Evolutionary conservation across 2,113 vertebrate genomes (phyloP).

Genomic region (Telmatochromis sp.): DNA sequence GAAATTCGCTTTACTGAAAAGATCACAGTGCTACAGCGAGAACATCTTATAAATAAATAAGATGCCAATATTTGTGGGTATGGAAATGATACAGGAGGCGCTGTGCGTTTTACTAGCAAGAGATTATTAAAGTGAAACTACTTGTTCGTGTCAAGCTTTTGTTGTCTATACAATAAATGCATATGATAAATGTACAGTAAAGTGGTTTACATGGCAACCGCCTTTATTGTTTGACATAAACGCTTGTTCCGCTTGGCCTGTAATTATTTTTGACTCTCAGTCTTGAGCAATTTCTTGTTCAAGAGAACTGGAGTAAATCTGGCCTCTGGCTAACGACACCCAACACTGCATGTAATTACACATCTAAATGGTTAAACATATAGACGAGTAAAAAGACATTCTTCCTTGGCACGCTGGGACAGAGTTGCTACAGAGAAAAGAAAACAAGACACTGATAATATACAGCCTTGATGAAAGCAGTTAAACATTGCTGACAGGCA

Average conservation of each 20-base stretch:
- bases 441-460: slow-evolving; percentile 11
- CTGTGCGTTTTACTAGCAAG: background rate
- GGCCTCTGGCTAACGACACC: background rate
- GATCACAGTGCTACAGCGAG: background rate
- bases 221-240: background rate
- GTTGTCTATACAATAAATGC: fast-evolving
- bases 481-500: background rate
- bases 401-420: slow-evolving; percentile 44
- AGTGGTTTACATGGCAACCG: background rate
- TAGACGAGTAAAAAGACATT: slow-evolving; percentile 44
- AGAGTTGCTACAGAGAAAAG: slow-evolving; percentile 8
- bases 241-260: background rate
- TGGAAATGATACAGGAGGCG: background rate
- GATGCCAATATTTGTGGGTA: background rate
- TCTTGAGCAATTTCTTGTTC: background rate
- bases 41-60: background rate
- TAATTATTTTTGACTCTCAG: background rate
- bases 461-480: background rate
- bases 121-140: background rate
- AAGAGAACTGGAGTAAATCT: background rate
- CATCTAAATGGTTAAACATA: slow-evolving; percentile 43
- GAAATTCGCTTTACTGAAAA: background rate
- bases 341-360: slow-evolving; percentile 31
- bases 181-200: background rate
- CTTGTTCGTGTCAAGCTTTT: background rate